Conservation (phyloP, 2,113 vertebrate species). For the Polyodon spathula region DNA sequence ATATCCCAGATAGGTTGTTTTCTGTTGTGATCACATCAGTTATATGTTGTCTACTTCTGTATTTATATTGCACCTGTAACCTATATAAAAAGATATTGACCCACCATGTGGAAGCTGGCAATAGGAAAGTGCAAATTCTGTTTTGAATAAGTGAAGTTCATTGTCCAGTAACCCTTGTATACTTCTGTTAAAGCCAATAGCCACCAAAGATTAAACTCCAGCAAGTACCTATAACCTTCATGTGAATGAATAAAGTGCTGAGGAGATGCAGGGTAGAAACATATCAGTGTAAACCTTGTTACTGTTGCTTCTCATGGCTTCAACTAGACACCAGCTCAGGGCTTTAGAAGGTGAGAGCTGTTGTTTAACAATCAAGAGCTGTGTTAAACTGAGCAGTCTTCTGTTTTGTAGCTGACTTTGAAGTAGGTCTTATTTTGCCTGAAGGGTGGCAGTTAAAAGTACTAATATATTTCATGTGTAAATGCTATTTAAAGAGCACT, state of each 20-base stretch:
- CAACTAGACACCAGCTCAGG: conserved; percentile 6
- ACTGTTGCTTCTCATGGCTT: not conserved
- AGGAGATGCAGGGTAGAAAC: not conserved
- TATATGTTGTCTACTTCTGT: too few species aligned
- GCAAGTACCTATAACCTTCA: conserved; percentile 2
- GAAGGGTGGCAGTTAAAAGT: not conserved
- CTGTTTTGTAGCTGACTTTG: not conserved
- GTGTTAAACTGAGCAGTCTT: not conserved
- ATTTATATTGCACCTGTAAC: too few species aligned
- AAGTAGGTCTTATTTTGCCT: not conserved
- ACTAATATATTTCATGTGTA: not conserved
- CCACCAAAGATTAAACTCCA: conserved; percentile 5
- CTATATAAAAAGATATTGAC: too few species aligned
- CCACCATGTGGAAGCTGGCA: not conserved
- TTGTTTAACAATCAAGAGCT: conserved; percentile 9
- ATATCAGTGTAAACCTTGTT: not conserved
- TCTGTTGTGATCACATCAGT: too few species aligned
- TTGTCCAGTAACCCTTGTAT: conserved; percentile 1
- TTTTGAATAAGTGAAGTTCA: conserved; percentile 1
- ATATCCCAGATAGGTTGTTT: too few species aligned
- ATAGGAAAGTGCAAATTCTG: conserved; percentile 2
- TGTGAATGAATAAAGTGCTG: not conserved
- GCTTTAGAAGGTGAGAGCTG: not conserved
- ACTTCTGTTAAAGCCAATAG: not conserved
- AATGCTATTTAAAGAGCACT: too few species aligned